Base-by-base conservation (phyloP, 2,888 invertebrate species). In the Pegoplata infirma region DNA sequence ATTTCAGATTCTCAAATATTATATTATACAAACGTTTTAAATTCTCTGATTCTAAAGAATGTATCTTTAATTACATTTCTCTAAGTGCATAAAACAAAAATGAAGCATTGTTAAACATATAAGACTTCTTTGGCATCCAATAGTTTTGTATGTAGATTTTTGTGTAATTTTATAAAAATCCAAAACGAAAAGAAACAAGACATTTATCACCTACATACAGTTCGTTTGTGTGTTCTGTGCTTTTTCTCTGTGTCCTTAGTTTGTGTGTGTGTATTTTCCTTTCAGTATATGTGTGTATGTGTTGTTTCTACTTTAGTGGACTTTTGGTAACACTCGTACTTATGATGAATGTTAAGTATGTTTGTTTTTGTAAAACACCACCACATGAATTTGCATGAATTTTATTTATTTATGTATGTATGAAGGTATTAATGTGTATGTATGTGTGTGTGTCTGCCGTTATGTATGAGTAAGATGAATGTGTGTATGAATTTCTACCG, bases 171-270 rank as follows among this genome's bases (percentile, higher is more conserved):
- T 28, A 23, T 69, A 19, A 44, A 19, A 53, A 51, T n/a, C 5
- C 28, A 19, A 53, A 46, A 28, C 7, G 23, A 25, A 16, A 7
- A 58, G 67, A 53, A 46, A 61, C 59, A 32, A 74, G 36, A 61
- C 36, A 74, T 74, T 74, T 53, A 74, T 74, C 74, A 74, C 67
- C 74, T 61, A 55, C 74, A 68, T 32, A 10, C 32, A 32, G 19
- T 32, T 17, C 28, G 12, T 59, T 49, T 28, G 47, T 28, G 53
- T 80, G 59, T 67, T 28, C 44, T 28, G 53, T 80, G 59, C 64
- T 56, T 66, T 51, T 40, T 63, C 21, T 51, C 64, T 19, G 32
- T 12, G 36, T 16, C 19, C n/a, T 36, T 40, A 14, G 36, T 36
- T 1, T 66, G 49, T 16, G 36, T 40, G 8, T 61, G 56, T 56